Evolutionary conservation across 2,888 invertebrate species (phyloP), one percentile per base, ranked within the genome.

Genomic region (Volucella bombylans): DNA sequence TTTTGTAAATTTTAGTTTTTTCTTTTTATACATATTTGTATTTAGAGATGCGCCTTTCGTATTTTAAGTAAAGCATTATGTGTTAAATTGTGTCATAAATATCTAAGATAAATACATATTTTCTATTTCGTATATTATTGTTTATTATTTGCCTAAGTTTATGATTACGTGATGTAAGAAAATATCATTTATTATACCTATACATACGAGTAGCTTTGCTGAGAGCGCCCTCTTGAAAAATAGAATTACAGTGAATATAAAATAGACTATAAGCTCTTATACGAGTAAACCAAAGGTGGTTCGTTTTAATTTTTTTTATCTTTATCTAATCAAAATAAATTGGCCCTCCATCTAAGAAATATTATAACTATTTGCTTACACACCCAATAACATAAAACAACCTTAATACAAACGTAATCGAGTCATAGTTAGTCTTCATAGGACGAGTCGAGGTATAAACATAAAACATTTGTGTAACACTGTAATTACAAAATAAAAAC

Each of bases 101-200:
- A 4, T n/a, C 4, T 10, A 18, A 18, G 4, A 57, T 2, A 55
- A 11, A 62, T 23, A 31, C 1, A 38, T 39, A 18, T 61, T 52
- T 11, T 45, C 15, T 41, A 18, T 11, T 43, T 49, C 1, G 23
- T 23, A 61, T 67, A 65, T 62, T 23, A 2, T 62, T 61, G 23
- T 39, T 14, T 72, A 8, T 71, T 71, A 59, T 59, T 59, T 69
- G 12, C 11, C 43, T 71, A 71, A 65, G 55, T 74, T 65, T 54
- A 47, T 65, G 41, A 41, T 49, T 65, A 65, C 41, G 57, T 65
- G 73, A 74, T 74, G 65, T 57, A 45, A 72, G 1, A 38, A n/a
- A n/a, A 23, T 54, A 54, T 10, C 45, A 68, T 31, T 14, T 23
- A 50, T 6, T 4, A 18, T 23, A 43, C 15, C 50, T 41, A 61